Evolutionary conservation across 1,140 invertebrate species (phyloP).

Genomic region (Bombus polaris): DNA sequence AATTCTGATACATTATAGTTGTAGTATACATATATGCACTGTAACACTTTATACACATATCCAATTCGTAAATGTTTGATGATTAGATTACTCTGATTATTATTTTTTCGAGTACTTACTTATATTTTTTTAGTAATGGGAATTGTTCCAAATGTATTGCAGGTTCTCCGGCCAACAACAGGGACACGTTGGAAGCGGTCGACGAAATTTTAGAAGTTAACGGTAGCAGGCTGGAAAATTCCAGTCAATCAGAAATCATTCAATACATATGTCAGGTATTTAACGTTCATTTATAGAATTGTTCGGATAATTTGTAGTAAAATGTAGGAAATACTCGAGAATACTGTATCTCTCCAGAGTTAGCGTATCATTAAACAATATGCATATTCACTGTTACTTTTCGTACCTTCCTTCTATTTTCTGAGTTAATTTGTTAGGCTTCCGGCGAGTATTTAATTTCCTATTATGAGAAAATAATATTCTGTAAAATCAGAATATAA

Average conservation of each 20-base stretch:
- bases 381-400: too few relatives aligned
- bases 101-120: not conserved
- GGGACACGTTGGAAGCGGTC: constrained; percentile 94
- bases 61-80: not conserved
- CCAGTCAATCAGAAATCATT: constrained; percentile 94
- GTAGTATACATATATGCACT: not conserved
- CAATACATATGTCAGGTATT: constrained; percentile 96
- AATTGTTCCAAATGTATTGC: constrained; percentile 26
- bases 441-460: too few relatives aligned
- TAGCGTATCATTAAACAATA: too few relatives aligned
- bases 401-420: too few relatives aligned
- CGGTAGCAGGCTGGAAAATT: constrained; percentile 93
- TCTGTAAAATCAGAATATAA: not conserved
- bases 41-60: not conserved
- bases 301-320: not conserved
- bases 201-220: constrained; percentile 99
- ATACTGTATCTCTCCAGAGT: too few relatives aligned
- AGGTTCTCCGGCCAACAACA: constrained; percentile 96
- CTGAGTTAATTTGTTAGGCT: too few relatives aligned
- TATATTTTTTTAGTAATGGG: not conserved
- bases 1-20: too few relatives aligned
- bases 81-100: not conserved
- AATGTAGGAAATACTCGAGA: not conserved
- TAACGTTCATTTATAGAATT: not conserved
- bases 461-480: not conserved